These are phyloP conservation scores for Schizothorax lantsangensis DNA, from an alignment of 2,797 vertebrate species.

Conservation along the genomic window DNA sequence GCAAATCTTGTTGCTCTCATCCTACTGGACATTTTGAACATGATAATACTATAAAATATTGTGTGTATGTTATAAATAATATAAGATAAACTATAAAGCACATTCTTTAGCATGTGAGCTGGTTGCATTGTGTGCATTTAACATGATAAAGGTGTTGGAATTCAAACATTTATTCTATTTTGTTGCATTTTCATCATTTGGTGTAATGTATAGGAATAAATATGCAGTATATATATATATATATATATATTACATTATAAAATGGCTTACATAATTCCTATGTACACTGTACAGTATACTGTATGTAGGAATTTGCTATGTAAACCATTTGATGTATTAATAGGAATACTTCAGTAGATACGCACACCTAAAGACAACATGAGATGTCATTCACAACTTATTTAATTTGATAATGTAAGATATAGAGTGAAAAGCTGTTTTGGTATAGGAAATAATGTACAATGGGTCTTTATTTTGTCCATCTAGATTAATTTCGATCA, in stretches of 20 bases:
- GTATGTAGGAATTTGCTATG: neutral
- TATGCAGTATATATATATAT: too few relatives aligned
- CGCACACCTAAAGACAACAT: neutral
- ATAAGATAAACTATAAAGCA: neutral
- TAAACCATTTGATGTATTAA: neutral
- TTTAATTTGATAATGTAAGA: neutral
- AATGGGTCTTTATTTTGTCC: neutral
- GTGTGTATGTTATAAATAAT: neutral
- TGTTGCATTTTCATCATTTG: neutral
- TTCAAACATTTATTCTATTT: neutral
- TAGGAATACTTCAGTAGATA: neutral
- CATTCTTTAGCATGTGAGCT: neutral
- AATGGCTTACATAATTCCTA: too few relatives aligned
- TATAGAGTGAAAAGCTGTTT: neutral
- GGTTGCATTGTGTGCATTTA: conserved; percentile 4
- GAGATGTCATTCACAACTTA: neutral
- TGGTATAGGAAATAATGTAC: neutral
- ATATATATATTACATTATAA: too few relatives aligned
- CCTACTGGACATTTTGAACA: neutral
- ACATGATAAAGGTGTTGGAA: neutral
- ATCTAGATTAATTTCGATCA: neutral
- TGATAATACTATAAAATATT: neutral
- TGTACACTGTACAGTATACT: neutral
- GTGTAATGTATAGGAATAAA: neutral
- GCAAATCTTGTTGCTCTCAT: neutral